Evolutionary conservation across 2,797 vertebrate species (phyloP), one percentile per base, ranked within the genome.

Genomic region (Anolis apletophallus): DNA sequence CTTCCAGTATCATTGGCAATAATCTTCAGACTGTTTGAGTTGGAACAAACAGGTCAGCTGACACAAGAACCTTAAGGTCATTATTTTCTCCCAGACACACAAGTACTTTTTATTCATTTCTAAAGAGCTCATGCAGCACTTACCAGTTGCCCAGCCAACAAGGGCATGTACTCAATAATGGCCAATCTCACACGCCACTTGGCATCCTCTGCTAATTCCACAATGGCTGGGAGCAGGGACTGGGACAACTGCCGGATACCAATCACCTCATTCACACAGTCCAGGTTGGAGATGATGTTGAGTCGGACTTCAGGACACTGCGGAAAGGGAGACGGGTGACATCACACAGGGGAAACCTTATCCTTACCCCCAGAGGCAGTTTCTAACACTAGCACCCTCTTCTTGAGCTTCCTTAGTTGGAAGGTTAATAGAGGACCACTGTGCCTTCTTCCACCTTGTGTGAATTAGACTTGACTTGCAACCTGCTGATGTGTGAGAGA

Each of bases 281-380:
- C 96, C 93, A 97, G 93, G 89, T 97, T 97, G 21, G 96, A 97
- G 91, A 97, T 97, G 88, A 97, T 97, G 93, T 97, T 97, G 40
- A 97, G 95, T 0, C 96, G 93, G 10, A 97, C 96, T 83, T 97
- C 96, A 0, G 96, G 96, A 85, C 96, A 96, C 96, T 97, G 80
- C 1, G 26, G 73, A 76, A 59, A 12, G 3, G 2, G 12, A 11
- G 40, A 1, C 3, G 14, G 50, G 0, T 17, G 10, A n/a, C 1
- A 40, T 11, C 40, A 21, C 11, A n/a, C 8, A 23, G 21, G 54
- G 69, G n/a, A 11, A 21, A n/a, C 0, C 26, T 14, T 34, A 13
- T 10, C 3, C 14, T 46, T 2, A 14, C 17, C 23, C 19, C 2
- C 11, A 9, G 12, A 0, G 29, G 34, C 11, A 19, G 59, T 26